These are phyloP conservation scores for Venustoraphidia nigricollis DNA, from an alignment of 2,888 invertebrate species.

Conservation along the genomic window DNA sequence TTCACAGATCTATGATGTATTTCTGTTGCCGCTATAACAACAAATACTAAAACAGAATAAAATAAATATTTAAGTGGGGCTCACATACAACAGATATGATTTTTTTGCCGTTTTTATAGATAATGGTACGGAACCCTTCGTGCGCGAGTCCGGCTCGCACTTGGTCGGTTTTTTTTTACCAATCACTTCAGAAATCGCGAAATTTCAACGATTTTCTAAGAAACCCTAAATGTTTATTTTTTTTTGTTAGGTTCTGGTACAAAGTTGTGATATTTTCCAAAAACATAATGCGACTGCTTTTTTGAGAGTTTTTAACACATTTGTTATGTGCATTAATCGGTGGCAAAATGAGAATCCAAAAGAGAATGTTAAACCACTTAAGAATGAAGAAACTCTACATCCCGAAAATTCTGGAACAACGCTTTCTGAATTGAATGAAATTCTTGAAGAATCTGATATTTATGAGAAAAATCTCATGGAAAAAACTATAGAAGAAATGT, in stretches of 20 bases:
- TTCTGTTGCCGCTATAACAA: too few species aligned
- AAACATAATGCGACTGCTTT: constrained; percentile 42
- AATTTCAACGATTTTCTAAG: background rate
- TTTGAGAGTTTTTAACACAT: constrained; percentile 54
- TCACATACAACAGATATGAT: too few species aligned
- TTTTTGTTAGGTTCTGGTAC: constrained; percentile 35
- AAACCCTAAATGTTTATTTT: background rate
- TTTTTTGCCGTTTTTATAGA: too few species aligned
- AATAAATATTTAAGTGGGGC: too few species aligned
- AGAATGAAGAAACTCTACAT: constrained; percentile 10
- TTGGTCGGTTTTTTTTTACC: too few species aligned
- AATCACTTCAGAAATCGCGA: too few species aligned
- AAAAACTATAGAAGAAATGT: constrained; percentile 36
- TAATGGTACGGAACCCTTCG: too few species aligned
- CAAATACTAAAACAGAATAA: too few species aligned
- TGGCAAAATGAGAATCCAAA: constrained; percentile 28
- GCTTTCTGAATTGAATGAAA: constrained; percentile 17
- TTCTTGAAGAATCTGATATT: constrained; percentile 23
- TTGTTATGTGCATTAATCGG: constrained; percentile 40
- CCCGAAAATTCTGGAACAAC: constrained; percentile 21
- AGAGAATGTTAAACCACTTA: background rate
- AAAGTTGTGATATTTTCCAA: constrained; percentile 42
- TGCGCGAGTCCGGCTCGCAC: too few species aligned
- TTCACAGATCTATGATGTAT: too few species aligned
- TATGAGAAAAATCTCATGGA: constrained; percentile 24